Percentiles rank a stretch among this genome's conserved stretches.
These are phyloP conservation scores for Stegana nigrithorax DNA, from an alignment of 2,888 invertebrate genomes.

Conservation along the genomic window DNA sequence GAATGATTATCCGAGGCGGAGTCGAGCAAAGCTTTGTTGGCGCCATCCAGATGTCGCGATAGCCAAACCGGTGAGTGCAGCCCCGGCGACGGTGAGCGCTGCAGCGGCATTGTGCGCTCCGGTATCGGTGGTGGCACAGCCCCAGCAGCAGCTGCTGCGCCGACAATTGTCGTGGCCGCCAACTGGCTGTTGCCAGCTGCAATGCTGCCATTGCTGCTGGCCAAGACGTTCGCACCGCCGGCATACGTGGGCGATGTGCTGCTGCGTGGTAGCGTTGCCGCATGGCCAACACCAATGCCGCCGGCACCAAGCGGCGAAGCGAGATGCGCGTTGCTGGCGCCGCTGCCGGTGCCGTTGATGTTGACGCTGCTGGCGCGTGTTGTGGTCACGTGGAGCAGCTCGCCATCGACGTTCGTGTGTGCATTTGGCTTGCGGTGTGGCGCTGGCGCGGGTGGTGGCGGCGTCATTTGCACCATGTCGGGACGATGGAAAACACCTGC, in stretches of 20 bases:
- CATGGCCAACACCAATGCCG: not conserved
- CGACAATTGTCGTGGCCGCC: constrained; percentile 25
- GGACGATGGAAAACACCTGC: constrained; percentile 66
- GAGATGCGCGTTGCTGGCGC: not conserved
- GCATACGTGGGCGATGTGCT: constrained; percentile 43
- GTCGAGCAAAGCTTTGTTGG: constrained; percentile 55
- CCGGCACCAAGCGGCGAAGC: not conserved
- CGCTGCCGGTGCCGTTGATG: not conserved
- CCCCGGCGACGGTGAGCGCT: constrained; percentile 65
- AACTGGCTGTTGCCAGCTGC: constrained; percentile 36
- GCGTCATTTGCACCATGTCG: constrained; percentile 72
- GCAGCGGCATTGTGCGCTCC: constrained; percentile 55
- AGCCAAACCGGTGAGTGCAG: constrained; percentile 77
- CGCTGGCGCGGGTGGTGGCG: constrained; percentile 81
- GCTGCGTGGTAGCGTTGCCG: constrained; percentile 36
- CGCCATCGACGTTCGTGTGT: constrained; percentile 25
- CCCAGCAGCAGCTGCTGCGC: constrained; percentile 14
- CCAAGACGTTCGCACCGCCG: constrained; percentile 7
- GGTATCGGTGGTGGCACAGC: constrained; percentile 62
- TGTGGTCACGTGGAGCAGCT: not conserved
- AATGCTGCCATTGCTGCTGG: constrained; percentile 22
- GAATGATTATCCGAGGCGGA: constrained; percentile 71
- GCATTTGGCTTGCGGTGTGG: constrained; percentile 74
- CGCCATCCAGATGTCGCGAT: constrained; percentile 71
- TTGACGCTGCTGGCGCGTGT: not conserved